phyloP scores from a whole-genome alignment of 2,797 vertebrate species.

The Gobionotothen gibberifrons region DNA sequence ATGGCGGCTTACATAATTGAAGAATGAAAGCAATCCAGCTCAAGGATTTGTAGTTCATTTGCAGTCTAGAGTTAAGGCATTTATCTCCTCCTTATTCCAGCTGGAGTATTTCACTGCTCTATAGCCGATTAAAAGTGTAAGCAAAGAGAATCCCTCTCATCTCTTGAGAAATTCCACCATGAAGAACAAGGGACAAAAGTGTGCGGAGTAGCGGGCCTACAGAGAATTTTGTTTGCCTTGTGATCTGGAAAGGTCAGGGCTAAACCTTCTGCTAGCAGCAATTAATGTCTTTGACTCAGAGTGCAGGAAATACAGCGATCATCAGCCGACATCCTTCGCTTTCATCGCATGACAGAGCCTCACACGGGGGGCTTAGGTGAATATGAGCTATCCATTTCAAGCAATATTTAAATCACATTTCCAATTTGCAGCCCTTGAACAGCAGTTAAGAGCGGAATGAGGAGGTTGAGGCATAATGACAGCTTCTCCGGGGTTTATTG shows the following conservation, averaged over 20 bases:
- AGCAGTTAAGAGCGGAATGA: constrained; percentile 74
- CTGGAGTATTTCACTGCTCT: constrained; percentile 76
- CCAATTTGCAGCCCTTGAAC: constrained; percentile 83
- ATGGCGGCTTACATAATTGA: constrained; percentile 74
- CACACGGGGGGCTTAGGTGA: constrained; percentile 76
- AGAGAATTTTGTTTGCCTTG: constrained; percentile 77
- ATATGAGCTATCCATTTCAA: constrained; percentile 80
- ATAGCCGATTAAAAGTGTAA: constrained; percentile 78
- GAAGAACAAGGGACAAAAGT: constrained; percentile 74
- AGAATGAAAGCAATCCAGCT: constrained; percentile 78
- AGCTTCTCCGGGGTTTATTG: constrained; percentile 83
- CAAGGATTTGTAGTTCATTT: constrained; percentile 80
- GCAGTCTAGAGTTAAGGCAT: constrained; percentile 79
- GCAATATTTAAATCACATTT: constrained; percentile 85
- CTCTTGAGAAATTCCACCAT: constrained; percentile 69
- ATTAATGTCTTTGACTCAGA: constrained; percentile 74
- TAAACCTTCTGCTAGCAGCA: constrained; percentile 76
- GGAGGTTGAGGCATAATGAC: constrained; percentile 81
- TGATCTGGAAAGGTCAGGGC: constrained; percentile 82
- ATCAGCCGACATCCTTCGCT: constrained; percentile 56
- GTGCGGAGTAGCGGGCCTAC: constrained; percentile 54
- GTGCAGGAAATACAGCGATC: constrained; percentile 64
- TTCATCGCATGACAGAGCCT: constrained; percentile 64
- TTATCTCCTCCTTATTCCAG: constrained; percentile 81
- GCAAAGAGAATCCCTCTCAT: constrained; percentile 79